Base-by-base conservation (phyloP, 2,113 vertebrate species). In the Thomomys bottae region DNA sequence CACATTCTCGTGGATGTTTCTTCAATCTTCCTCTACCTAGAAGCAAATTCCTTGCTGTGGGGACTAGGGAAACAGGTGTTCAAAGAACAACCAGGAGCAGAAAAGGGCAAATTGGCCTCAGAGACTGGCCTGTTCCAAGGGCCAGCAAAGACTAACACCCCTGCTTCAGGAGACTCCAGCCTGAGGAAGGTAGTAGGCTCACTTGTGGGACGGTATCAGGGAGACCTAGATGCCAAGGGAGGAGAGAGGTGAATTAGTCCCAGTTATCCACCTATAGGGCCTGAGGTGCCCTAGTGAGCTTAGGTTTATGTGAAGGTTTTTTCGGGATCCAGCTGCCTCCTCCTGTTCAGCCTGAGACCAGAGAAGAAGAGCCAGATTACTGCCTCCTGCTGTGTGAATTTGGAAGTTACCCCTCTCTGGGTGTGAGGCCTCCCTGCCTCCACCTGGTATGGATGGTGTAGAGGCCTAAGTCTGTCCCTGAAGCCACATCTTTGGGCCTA, bases 111-210 rank as follows among this genome's bases (percentile, higher is more conserved):
- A 34, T 38, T 0, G 24, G n/a, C 32, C 6, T 6, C 42, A 17
- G 11, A 49, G 21, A 24, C 10, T 1, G 6, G 61, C 38, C 1
- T 15, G 77, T 24, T n/a, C 72, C 68, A 1, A 1, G 3, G 32
- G 42, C 38, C 75, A 5, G 21, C 45, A 11, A 28, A 67, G n/a
- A 30, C 26, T 2, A n/a, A 30, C 45, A 15, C 49, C 21, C 83
- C 28, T 21, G 4, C 57, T 12, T 1, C 3, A 12, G 28, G 32
- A 1, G 0, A n/a, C 73, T 54, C 75, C 45, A 23, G 80, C 20
- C 42, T 6, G 0, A 6, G 32, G 9, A 38, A 63, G 54, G 5
- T n/a, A 23, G 61, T 3, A 17, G 20, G 11, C 38, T 42, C 17
- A 1, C 36, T 32, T 21, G 14, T 4, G 26, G n/a, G 42, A 61